phyloP scores from a whole-genome alignment of 2,888 invertebrate genomes.

The Apantesis nais region DNA sequence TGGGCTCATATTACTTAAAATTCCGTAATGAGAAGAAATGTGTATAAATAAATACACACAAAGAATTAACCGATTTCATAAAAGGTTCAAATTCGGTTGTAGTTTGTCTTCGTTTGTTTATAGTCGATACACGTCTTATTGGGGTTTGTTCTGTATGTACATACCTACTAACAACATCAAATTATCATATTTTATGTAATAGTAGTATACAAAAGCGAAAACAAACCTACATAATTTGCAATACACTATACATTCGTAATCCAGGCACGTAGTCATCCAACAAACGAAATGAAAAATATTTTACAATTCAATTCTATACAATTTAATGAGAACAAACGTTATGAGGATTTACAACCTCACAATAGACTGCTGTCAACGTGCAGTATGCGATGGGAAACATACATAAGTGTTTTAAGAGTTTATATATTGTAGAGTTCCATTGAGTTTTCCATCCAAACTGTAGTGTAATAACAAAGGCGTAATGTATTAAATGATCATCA shows the following conservation, averaged over 20 bases:
- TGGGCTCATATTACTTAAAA: too few species aligned
- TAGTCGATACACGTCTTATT: too few species aligned
- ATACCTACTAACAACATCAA: too few species aligned
- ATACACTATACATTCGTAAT: neutral
- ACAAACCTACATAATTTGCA: neutral
- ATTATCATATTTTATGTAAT: too few species aligned
- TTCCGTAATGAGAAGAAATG: too few species aligned
- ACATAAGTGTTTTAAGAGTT: neutral
- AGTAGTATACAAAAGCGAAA: neutral
- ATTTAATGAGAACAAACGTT: neutral
- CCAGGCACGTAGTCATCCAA: neutral
- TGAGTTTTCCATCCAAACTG: neutral
- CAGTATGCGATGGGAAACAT: neutral
- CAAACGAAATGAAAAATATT: neutral
- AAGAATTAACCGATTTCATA: too few species aligned
- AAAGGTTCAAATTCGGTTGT: too few species aligned
- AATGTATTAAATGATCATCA: neutral
- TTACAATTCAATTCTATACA: neutral
- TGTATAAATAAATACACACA: too few species aligned
- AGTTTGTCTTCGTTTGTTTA: too few species aligned
- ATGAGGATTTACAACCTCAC: neutral
- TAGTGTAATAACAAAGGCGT: neutral
- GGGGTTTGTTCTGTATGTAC: too few species aligned
- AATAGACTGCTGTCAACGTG: neutral
- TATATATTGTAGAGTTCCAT: neutral